Base-by-base conservation (phyloP, 2,113 vertebrate species). In the Machaerirhynchus nigripectus region DNA sequence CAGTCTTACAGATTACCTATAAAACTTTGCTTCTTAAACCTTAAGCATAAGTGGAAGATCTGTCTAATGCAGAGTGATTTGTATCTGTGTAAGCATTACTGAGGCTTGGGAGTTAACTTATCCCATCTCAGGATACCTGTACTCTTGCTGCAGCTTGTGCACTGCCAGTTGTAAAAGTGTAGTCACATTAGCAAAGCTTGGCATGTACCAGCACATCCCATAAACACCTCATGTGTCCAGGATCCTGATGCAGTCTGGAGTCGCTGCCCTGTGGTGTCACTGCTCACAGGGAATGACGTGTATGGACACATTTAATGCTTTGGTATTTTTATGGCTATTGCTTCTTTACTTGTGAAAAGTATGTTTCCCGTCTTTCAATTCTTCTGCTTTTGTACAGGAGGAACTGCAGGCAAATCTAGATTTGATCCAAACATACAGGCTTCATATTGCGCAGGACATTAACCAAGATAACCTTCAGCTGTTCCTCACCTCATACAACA, bases 391-490 rank as follows among this genome's bases (percentile, higher is more conserved):
- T 96, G 85, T 78, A 84, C 94, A 99, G 99, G 99, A 99, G 31
- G 99, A 99, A 93, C 89, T 99, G 42, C 98, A 99, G 16, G 99
- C 99, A 68, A 99, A 99, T 89, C 94, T 98, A 94, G 99, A 99
- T 96, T 97, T 99, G 90, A 98, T 99, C 96, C 99, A 99, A 97
- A 99, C 99, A 0, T 99, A 99, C 97, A 98, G 99, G 87, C 98
- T 99, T 68, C 99, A 99, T 95, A 98, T 99, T 13, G 98, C 99
- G 7, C 99, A 99, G 96, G 99, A 99, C 55, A 99, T 99, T 64
- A 99, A 99, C 64, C 99, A 99, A 94, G 98, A 99, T 15, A 99
- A 99, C 95, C 97, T 99, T 78, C 98, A 98, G 44, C 98, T 99
- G 74, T 99, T 99, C 94, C 98, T 98, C 95, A 98, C 97, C 69